Conservation (phyloP, 2,888 invertebrate genomes). For the Pimpla rufipes region DNA sequence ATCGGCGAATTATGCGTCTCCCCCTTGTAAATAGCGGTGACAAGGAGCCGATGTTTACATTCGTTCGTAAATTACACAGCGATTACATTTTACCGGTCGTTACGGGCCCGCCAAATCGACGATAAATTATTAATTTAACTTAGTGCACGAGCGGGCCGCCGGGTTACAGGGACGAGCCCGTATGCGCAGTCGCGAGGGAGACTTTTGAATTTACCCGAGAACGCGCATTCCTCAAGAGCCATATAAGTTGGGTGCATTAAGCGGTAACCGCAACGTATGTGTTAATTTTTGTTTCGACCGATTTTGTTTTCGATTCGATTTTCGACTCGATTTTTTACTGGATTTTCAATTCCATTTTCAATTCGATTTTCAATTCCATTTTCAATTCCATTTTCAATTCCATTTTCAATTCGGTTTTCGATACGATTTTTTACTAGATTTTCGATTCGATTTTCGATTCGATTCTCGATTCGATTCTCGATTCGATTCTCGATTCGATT, state of each 20-base stretch:
- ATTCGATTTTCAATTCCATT: too few species aligned
- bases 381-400: too few species aligned
- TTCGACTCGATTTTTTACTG: not conserved
- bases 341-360: too few species aligned
- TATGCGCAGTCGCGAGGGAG: not conserved
- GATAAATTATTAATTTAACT: slow-evolving; percentile 80
- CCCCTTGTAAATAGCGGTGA: slow-evolving; percentile 75
- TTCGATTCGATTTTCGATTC: too few species aligned
- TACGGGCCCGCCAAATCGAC: slow-evolving; percentile 69
- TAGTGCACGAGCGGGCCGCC: slow-evolving; percentile 14
- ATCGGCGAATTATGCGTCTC: slow-evolving; percentile 77
- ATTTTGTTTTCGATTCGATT: not conserved
- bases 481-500: too few species aligned
- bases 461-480: too few species aligned
- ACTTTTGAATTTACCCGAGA: not conserved
- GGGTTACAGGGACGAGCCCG: not conserved
- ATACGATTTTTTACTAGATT: too few species aligned
- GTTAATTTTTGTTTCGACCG: too few species aligned
- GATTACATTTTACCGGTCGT: slow-evolving; percentile 72
- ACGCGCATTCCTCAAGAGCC: not conserved
- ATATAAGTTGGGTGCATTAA: not conserved
- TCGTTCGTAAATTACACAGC: slow-evolving; percentile 79
- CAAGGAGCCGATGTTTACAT: slow-evolving; percentile 79
- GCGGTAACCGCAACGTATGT: not conserved
- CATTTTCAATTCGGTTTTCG: too few species aligned